phyloP scores from a whole-genome alignment of 1,140 invertebrate genomes.

The Drosophila chauvacae region DNA sequence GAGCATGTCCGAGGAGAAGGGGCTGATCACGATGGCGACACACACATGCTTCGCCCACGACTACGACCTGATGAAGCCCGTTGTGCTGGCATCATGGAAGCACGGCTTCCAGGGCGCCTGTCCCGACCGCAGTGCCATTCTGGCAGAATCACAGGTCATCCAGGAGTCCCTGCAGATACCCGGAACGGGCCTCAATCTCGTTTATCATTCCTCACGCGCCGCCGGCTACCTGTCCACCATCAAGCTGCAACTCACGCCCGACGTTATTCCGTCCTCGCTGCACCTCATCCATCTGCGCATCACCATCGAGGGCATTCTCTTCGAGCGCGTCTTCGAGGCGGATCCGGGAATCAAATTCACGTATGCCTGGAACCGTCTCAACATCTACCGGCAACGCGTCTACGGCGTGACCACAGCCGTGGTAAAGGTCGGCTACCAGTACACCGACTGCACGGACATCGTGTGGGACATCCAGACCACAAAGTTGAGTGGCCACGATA shows the following conservation, averaged over 20 bases:
- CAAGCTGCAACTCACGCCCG: constrained; percentile 95
- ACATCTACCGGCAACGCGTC: constrained; percentile 98
- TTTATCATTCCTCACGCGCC: constrained; percentile 96
- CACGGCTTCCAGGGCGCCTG: constrained; percentile 98
- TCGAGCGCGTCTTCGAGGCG: constrained; percentile 97
- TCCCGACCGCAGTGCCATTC: constrained; percentile 95
- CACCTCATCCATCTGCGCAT: constrained; percentile 95
- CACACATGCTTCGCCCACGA: constrained; percentile 95
- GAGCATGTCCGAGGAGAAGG: constrained; percentile 92
- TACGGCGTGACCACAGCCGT: constrained; percentile 95
- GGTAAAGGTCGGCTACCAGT: constrained; percentile 98
- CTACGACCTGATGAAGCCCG: constrained; percentile 96
- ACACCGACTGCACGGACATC: constrained; percentile 95
- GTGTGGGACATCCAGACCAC: constrained; percentile 98
- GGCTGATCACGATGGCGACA: constrained; percentile 86
- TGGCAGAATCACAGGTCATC: constrained; percentile 97
- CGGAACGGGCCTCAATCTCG: constrained; percentile 95
- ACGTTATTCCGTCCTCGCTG: constrained; percentile 91
- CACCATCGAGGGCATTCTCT: constrained; percentile 96
- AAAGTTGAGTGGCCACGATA: constrained; percentile 96
- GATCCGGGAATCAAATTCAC: constrained; percentile 98
- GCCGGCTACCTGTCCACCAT: constrained; percentile 97
- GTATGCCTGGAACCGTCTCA: constrained; percentile 97
- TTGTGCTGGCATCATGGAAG: constrained; percentile 97
- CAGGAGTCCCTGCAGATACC: constrained; percentile 97